Conservation (phyloP, 2,113 vertebrate species). For the Chitala chitala region DNA sequence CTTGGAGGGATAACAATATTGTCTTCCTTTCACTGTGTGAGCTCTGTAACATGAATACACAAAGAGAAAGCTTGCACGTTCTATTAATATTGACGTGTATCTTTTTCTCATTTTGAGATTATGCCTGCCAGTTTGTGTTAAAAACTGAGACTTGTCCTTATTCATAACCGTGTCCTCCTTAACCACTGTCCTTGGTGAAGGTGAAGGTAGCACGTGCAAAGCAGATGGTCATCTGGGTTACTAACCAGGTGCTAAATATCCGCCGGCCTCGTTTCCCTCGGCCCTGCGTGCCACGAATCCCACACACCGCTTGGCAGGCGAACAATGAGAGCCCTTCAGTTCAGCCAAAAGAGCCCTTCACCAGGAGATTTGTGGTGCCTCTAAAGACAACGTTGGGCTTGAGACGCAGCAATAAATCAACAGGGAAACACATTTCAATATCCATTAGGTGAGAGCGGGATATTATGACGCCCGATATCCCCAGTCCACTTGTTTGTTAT, state of each 20-base stretch:
- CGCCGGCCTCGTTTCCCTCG: conserved; percentile 39
- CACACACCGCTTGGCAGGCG: not conserved
- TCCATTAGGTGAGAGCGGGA: conserved; percentile 1
- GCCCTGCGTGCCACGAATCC: not conserved
- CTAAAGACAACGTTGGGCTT: conserved; percentile 4
- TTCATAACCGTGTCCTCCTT: conserved; percentile 15
- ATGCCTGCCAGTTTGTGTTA: conserved; percentile 22
- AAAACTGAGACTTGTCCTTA: conserved; percentile 30
- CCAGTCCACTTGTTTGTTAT: not conserved
- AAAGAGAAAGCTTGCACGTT: too few species aligned
- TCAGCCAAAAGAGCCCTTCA: not conserved
- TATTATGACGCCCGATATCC: not conserved
- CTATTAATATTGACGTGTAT: too few species aligned
- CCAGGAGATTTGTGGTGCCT: not conserved
- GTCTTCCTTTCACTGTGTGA: too few species aligned
- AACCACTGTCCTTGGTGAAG: conserved; percentile 46
- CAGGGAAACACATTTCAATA: conserved; percentile 1
- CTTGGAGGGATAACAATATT: too few species aligned
- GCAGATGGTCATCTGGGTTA: conserved; percentile 54
- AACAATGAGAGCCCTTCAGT: not conserved
- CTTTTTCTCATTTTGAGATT: conserved; percentile 12
- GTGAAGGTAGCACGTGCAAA: conserved; percentile 48
- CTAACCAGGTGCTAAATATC: conserved; percentile 61
- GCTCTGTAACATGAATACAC: not conserved
- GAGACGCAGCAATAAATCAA: not conserved